Percentiles rank a stretch among this genome's conserved stretches.
These are phyloP conservation scores for Odiellus spinosus DNA, from an alignment of 2,888 invertebrate species.

Conservation along the genomic window DNA sequence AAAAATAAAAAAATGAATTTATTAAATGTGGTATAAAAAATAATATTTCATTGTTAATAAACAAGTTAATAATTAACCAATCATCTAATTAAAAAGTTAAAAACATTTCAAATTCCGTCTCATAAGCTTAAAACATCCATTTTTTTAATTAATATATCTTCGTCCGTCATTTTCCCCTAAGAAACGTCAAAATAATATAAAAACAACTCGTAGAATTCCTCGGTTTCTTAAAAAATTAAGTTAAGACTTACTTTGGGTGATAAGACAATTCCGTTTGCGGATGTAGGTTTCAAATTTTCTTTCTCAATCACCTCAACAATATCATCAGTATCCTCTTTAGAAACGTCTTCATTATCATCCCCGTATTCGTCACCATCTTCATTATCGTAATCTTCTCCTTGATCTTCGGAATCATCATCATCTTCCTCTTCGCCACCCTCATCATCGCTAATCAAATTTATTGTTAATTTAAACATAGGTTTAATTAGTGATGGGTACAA, in stretches of 20 bases:
- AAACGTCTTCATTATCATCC: slow-evolving; percentile 10
- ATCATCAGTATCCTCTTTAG: background rate
- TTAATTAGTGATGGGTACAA: too few species aligned
- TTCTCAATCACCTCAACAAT: slow-evolving; percentile 5
- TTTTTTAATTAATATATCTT: too few species aligned
- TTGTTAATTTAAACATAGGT: background rate
- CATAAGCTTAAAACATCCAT: too few species aligned
- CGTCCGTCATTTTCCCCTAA: too few species aligned
- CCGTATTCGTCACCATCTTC: slow-evolving; percentile 3
- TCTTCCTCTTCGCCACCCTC: slow-evolving; percentile 39
- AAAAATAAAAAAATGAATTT: too few species aligned
- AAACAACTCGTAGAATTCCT: too few species aligned
- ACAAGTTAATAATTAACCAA: too few species aligned
- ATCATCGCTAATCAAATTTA: slow-evolving; percentile 13
- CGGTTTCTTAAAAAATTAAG: background rate
- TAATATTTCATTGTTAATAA: too few species aligned
- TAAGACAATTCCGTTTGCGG: slow-evolving; percentile 8
- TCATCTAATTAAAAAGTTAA: too few species aligned
- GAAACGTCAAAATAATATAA: too few species aligned
- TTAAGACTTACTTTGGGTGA: slow-evolving; percentile 4
- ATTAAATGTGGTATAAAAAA: too few species aligned
- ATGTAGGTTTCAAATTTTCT: slow-evolving; percentile 1
- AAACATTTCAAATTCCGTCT: too few species aligned
- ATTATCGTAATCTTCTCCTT: slow-evolving; percentile 23
- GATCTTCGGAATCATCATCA: slow-evolving; percentile 31